These are phyloP conservation scores for Petrolisthes cinctipes DNA, from an alignment of 2,888 invertebrate species.

Conservation along the genomic window DNA sequence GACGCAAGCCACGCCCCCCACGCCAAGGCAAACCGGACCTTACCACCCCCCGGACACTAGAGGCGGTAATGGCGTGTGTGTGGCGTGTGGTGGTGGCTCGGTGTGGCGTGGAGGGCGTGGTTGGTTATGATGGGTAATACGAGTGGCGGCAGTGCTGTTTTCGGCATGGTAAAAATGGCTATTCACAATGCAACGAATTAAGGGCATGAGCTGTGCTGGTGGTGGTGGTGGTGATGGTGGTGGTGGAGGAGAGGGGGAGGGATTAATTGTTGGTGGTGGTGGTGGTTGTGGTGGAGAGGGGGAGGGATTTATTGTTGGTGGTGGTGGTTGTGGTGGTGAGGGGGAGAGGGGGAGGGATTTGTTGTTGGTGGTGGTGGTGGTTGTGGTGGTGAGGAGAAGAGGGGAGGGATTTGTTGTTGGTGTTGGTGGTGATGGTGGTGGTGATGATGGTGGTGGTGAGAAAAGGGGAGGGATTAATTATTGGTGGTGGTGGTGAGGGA, in stretches of 20 bases:
- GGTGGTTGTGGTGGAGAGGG: not conserved
- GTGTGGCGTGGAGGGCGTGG: constrained; percentile 19
- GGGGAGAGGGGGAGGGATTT: too few species aligned
- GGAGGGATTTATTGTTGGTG: not conserved
- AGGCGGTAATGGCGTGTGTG: not conserved
- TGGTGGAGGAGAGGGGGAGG: not conserved
- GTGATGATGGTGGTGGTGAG: too few species aligned
- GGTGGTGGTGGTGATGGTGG: not conserved
- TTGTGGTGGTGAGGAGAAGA: not conserved
- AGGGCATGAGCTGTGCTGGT: not conserved
- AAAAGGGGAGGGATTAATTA: too few species aligned
- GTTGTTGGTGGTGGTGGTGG: not conserved
- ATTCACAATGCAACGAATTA: constrained; percentile 59
- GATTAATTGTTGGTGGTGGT: not conserved
- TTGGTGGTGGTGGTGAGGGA: not conserved
- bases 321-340: not conserved
- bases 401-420: not conserved
- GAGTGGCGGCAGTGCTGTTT: constrained; percentile 57
- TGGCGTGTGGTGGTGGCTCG: not conserved
- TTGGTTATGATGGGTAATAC: constrained; percentile 60
- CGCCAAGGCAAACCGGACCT: not conserved
- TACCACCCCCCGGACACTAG: not conserved
- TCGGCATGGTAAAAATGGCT: constrained; percentile 58
- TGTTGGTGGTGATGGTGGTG: not conserved
- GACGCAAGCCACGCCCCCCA: constrained; percentile 4